Percentiles rank a stretch among this genome's conserved stretches.
Evolutionary conservation across 2,888 invertebrate genomes (phyloP).

Genomic region (Silvanus unidentatus): DNA sequence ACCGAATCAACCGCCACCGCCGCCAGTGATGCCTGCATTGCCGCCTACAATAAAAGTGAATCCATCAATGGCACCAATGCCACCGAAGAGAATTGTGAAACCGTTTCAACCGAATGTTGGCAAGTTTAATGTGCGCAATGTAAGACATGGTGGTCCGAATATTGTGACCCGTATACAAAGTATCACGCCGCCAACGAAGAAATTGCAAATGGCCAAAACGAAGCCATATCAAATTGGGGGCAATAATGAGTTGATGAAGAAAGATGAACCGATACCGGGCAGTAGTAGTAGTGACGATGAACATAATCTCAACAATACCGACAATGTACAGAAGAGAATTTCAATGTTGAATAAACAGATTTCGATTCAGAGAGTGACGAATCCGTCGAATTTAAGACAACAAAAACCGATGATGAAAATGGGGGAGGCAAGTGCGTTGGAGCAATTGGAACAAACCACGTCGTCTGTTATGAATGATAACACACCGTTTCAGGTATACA

Average conservation of each 20-base stretch:
- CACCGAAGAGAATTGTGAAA: slow-evolving; percentile 42
- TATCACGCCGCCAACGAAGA: slow-evolving; percentile 24
- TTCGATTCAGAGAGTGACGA: slow-evolving; percentile 32
- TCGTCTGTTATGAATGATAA: slow-evolving; percentile 39
- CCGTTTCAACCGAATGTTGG: slow-evolving; percentile 33
- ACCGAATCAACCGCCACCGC: slow-evolving; percentile 6
- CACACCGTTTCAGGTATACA: slow-evolving; percentile 44
- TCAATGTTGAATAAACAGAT: slow-evolving; percentile 34
- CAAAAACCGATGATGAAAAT: slow-evolving; percentile 15
- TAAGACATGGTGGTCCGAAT: slow-evolving; percentile 42
- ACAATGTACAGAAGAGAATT: slow-evolving; percentile 28
- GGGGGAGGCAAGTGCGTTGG: slow-evolving; percentile 19
- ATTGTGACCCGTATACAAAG: slow-evolving; percentile 38
- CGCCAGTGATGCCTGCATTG: slow-evolving; percentile 19
- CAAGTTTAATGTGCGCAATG: slow-evolving; percentile 40
- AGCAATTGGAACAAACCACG: slow-evolving; percentile 41
- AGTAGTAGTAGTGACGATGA: slow-evolving; percentile 11
- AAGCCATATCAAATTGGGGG: neutral
- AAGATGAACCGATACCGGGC: slow-evolving; percentile 26
- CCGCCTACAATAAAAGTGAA: slow-evolving; percentile 52
- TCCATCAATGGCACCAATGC: slow-evolving; percentile 56
- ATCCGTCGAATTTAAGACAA: slow-evolving; percentile 6
- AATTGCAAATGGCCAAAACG: slow-evolving; percentile 25
- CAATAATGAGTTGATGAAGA: slow-evolving; percentile 2
- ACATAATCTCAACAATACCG: neutral